phyloP scores from a whole-genome alignment of 30 jellyfish, hydroid and myxozoan genomes.

The Hydractinia echinata region DNA sequence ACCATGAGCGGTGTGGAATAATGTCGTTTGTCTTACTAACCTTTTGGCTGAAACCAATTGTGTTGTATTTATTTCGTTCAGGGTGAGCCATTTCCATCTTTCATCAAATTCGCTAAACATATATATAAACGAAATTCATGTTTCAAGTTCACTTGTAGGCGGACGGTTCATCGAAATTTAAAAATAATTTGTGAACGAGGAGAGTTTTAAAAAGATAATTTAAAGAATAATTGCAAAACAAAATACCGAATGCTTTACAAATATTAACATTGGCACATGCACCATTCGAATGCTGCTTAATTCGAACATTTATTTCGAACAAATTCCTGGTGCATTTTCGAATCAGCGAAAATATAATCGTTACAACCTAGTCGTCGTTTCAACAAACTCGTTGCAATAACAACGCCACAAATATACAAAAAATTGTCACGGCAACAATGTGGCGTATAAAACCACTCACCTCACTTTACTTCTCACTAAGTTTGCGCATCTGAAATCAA shows the following conservation, averaged over 20 bases:
- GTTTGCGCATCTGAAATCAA: slow-evolving; percentile 31
- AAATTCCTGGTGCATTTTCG: too few relatives aligned
- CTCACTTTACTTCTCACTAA: slow-evolving; percentile 14
- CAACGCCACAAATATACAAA: too few relatives aligned
- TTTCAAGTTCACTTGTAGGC: too few relatives aligned
- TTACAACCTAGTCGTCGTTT: too few relatives aligned
- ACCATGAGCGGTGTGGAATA: background rate
- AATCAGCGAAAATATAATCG: too few relatives aligned
- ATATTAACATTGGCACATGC: background rate
- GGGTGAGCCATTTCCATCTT: slow-evolving; percentile 62
- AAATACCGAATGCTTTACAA: background rate
- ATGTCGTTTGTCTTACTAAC: slow-evolving; percentile 25
- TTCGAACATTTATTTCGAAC: too few relatives aligned
- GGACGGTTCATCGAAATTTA: background rate
- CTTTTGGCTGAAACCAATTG: slow-evolving; percentile 56
- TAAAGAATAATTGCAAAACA: background rate
- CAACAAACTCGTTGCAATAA: too few relatives aligned
- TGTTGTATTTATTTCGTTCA: slow-evolving; percentile 62
- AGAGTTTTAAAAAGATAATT: background rate
- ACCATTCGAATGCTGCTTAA: background rate
- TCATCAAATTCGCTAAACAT: slow-evolving; percentile 38
- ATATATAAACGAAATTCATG: background rate
- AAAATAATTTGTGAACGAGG: background rate
- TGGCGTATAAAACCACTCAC: background rate
- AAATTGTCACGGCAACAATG: too few relatives aligned